These are phyloP conservation scores for Sphaerophoria taeniata DNA, from an alignment of 2,888 invertebrate genomes.

Conservation along the genomic window DNA sequence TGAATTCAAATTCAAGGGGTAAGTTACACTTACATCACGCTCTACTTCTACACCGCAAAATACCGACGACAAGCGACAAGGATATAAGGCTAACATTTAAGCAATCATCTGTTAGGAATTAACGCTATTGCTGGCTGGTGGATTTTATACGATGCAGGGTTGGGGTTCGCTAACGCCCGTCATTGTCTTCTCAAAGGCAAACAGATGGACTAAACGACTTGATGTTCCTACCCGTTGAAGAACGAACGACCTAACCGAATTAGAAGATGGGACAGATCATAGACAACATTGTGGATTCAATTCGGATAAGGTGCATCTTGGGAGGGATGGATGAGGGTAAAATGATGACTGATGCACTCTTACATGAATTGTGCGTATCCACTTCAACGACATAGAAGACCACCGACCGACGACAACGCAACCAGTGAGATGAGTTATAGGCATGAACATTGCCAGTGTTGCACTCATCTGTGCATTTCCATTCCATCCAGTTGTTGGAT, in stretches of 20 bases:
- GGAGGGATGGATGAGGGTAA: slow-evolving; percentile 40
- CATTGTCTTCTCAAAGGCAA: slow-evolving; percentile 50
- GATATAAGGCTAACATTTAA: slow-evolving; percentile 61
- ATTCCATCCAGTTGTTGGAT: slow-evolving; percentile 8
- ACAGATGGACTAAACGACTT: slow-evolving; percentile 73
- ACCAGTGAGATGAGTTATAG: slow-evolving; percentile 59
- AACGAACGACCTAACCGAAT: slow-evolving; percentile 43
- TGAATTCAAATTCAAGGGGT: slow-evolving; percentile 66
- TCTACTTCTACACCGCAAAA: slow-evolving; percentile 70
- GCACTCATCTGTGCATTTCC: neutral
- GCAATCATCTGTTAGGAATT: slow-evolving; percentile 73
- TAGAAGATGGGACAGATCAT: slow-evolving; percentile 54
- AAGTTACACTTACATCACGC: slow-evolving; percentile 71
- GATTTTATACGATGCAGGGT: neutral
- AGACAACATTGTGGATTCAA: slow-evolving; percentile 49
- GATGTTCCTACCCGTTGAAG: slow-evolving; percentile 25
- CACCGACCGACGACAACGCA: neutral
- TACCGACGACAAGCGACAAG: slow-evolving; percentile 40
- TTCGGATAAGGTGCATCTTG: slow-evolving; percentile 63
- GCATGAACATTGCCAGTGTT: slow-evolving; percentile 32
- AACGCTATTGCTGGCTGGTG: slow-evolving; percentile 30
- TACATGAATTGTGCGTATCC: slow-evolving; percentile 71
- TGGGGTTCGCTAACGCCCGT: neutral
- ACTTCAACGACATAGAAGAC: slow-evolving; percentile 52
- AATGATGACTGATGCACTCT: slow-evolving; percentile 56